Evolutionary conservation across 2,113 vertebrate species (phyloP), one percentile per base, ranked within the genome.

Genomic region (Zapus hudsonius): DNA sequence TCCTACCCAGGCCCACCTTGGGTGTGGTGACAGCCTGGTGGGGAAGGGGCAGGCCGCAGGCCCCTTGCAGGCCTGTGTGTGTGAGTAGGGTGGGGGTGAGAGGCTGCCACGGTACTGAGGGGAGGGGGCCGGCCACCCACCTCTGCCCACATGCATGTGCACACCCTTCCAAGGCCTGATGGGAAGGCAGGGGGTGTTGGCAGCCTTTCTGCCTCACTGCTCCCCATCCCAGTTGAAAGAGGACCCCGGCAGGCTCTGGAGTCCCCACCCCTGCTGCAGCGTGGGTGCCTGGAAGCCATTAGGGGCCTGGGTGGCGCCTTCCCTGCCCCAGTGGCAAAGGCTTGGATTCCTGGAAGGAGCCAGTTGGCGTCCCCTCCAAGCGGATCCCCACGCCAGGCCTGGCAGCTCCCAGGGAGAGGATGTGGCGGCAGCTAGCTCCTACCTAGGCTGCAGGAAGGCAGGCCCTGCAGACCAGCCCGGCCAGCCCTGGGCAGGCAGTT

Each of bases 271-370:
- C 40, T 36, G 78, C 74, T 52, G 72, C 13, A 61, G 47, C 0
- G 0, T 89, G 78, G 93, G 75, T 38, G n/a, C 83, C 94, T 95
- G 96, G 96, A 96, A 96, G 72, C 94, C 67, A 95, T 96, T 95
- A 96, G 91, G 70, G 89, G 72, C 89, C 89, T 44, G 84, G 63
- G 74, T 95, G 90, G 93, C 0, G 36, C 90, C 91, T 1, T 33
- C 86, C 83, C 79, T 92, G 67, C 55, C 64, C 67, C 57, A 73
- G 55, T 1, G 0, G 4, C 0, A 83, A 20, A 20, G 81, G 76
- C 91, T 86, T 61, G 44, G 44, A 81, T 94, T 91, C 84, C 76
- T 91, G 76, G 92, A 93, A 93, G 64, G 86, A 92, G 59, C 6
- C 10, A 16, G 61, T 84, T 70, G 44, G 64, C 40, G 13, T 0